A percentile compares a stretch with the other conserved stretches of the same genome.
Evolutionary conservation across 2,888 invertebrate genomes (phyloP).

Genomic region (Teleogryllus oceanicus): DNA sequence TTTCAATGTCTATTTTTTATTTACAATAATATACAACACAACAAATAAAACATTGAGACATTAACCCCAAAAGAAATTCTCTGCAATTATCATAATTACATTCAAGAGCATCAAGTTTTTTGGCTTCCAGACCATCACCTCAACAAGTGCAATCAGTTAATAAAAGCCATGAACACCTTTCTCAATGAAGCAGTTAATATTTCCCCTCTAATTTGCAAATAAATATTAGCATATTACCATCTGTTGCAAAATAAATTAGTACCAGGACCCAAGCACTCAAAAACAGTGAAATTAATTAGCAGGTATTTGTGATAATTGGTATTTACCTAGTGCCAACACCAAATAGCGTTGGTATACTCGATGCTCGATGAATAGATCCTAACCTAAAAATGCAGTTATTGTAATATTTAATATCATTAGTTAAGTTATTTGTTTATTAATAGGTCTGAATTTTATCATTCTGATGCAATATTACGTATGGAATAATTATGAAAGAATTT

Average conservation of each 20-base stretch:
- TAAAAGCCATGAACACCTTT: background rate
- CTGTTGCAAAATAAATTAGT: background rate
- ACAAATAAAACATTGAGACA: no score
- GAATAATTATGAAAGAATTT: background rate
- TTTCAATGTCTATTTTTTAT: background rate
- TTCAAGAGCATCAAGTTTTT: no score
- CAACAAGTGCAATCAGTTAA: background rate
- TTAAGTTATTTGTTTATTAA: background rate
- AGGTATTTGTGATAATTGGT: slow-evolving; percentile 39
- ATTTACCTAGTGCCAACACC: slow-evolving; percentile 71
- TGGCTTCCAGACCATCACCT: background rate
- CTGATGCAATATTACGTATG: background rate
- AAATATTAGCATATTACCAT: background rate
- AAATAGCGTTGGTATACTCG: slow-evolving; percentile 83
- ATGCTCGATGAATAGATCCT: slow-evolving; percentile 80
- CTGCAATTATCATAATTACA: no score
- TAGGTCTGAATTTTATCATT: background rate
- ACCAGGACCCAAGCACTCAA: background rate
- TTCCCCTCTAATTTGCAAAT: background rate
- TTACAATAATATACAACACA: no score
- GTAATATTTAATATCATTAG: background rate
- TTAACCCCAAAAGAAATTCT: no score
- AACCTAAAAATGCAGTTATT: slow-evolving; percentile 49
- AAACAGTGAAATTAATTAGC: background rate
- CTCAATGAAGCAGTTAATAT: background rate